Base-by-base conservation (phyloP, 2,797 vertebrate species). In the Labeo calbasu region DNA sequence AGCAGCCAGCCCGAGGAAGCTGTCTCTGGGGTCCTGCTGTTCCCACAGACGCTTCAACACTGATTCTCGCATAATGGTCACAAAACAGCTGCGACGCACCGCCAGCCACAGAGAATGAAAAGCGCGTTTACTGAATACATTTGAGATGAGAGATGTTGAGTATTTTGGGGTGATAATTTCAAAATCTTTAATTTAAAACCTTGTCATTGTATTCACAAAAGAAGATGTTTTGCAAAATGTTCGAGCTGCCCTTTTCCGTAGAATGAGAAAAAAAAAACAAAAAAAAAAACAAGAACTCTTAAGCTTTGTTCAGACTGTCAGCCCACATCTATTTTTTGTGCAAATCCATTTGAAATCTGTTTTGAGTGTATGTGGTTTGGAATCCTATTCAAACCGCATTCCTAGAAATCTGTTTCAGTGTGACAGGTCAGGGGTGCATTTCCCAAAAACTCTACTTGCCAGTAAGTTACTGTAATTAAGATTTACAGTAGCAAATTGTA, bases 51-150 rank as follows among this genome's bases (percentile, higher is more conserved):
- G 23, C 53, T 71, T 71, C 78, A 32, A 40, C 61, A 13, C 79
- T 69, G 50, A 83, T 82, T 66, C 3, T 55, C 59, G 17, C 73
- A 76, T 82, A 61, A 85, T 77, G 55, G 43, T 40, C 79, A 81
- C 55, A 81, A 61, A 72, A 72, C 68, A 81, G 61, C 70, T 69
- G 76, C n/a, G 4, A 48, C 4, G 50, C 48, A 69, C 28, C 1
- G 32, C 6, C 53, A 40, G 19, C 21, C 19, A 76, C 40, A 78
- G 59, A 61, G 8, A 77, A 15, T 13, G 12, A 25, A 19, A 77
- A 46, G 14, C 10, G 23, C 50, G 43, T 32, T 78, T 59, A 25
- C 36, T 40, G 21, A 43, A 59, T 59, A 59, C 73, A 77, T 23
- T 15, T 9, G 32, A 25, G 53, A 59, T 59, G 13, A 43, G 55